A percentile compares a stretch with the other conserved stretches of the same genome.
phyloP scores from a whole-genome alignment of 2,888 invertebrate genomes.

The Drosophila limbata region DNA sequence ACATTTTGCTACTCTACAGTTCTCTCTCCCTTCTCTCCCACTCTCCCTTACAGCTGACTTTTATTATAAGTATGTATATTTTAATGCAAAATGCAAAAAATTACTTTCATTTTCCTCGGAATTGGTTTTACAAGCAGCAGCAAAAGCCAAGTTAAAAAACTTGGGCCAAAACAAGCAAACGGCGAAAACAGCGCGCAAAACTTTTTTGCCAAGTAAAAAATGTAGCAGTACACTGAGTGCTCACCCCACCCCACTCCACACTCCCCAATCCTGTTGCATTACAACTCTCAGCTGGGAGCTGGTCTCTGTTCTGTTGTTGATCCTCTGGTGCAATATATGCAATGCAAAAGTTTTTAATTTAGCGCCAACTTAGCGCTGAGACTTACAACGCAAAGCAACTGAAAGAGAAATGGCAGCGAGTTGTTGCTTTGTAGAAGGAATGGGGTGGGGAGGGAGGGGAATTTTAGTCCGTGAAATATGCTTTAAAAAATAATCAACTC shows the following conservation, averaged over 20 bases:
- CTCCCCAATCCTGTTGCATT: slow-evolving; percentile 49
- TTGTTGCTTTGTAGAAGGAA: neutral
- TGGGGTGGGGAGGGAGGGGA: neutral
- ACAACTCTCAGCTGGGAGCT: slow-evolving; percentile 46
- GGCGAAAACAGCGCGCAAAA: slow-evolving; percentile 46
- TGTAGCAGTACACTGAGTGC: slow-evolving; percentile 55
- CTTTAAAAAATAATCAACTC: slow-evolving; percentile 79
- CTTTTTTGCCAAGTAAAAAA: slow-evolving; percentile 70
- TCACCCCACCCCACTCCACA: neutral
- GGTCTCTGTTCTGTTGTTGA: slow-evolving; percentile 46
- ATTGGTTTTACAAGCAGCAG: slow-evolving; percentile 78
- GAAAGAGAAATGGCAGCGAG: slow-evolving; percentile 59
- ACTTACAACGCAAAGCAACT: slow-evolving; percentile 75
- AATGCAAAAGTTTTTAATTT: slow-evolving; percentile 80
- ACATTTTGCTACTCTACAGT: slow-evolving; percentile 63
- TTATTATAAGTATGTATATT: slow-evolving; percentile 62
- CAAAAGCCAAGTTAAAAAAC: slow-evolving; percentile 58
- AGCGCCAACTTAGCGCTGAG: slow-evolving; percentile 81
- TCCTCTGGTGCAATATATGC: slow-evolving; percentile 74
- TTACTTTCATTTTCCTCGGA: slow-evolving; percentile 78
- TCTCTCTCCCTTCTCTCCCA: neutral
- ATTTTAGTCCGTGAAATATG: slow-evolving; percentile 66
- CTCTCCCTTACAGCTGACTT: slow-evolving; percentile 39
- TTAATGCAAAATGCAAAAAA: slow-evolving; percentile 76
- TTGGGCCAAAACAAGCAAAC: slow-evolving; percentile 65